These are phyloP conservation scores for Fregata magnificens DNA, from an alignment of 2,113 vertebrate genomes.

Conservation along the genomic window DNA sequence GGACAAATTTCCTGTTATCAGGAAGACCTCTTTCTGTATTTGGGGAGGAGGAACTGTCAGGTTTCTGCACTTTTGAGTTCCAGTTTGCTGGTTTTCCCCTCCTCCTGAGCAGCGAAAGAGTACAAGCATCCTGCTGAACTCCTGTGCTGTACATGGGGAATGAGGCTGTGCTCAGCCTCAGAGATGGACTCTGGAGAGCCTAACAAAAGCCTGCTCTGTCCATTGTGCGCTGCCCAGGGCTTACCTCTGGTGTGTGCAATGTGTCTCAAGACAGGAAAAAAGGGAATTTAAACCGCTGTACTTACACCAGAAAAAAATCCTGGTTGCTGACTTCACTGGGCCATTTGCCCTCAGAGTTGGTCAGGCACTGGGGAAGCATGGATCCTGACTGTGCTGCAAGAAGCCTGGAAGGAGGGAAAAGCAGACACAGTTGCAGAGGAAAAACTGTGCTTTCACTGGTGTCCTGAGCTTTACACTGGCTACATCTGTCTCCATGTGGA, in stretches of 20 bases:
- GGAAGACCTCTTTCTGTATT: not conserved
- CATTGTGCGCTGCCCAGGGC: not conserved
- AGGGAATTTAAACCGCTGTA: not conserved
- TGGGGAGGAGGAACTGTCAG: not conserved
- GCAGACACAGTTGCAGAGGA: not conserved
- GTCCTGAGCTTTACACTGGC: not conserved
- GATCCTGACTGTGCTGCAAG: not conserved
- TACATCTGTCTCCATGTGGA: not conserved
- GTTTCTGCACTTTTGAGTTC: not conserved
- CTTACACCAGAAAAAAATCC: not conserved
- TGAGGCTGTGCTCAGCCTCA: not conserved
- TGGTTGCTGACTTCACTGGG: not conserved
- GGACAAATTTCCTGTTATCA: not conserved
- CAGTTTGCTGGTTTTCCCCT: not conserved
- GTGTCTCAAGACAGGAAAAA: not conserved
- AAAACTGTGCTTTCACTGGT: not conserved
- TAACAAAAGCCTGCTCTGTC: not conserved
- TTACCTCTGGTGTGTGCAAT: not conserved
- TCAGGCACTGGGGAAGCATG: fast-evolving
- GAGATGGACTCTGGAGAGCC: not conserved
- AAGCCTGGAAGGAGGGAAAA: not conserved
- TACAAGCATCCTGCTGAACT: not conserved
- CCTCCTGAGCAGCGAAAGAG: not conserved
- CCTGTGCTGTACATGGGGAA: not conserved
- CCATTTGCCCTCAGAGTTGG: not conserved